Percentiles rank a stretch among this genome's conserved stretches.
phyloP scores from a whole-genome alignment of 2,797 vertebrate genomes.

The Rhinella marina region DNA sequence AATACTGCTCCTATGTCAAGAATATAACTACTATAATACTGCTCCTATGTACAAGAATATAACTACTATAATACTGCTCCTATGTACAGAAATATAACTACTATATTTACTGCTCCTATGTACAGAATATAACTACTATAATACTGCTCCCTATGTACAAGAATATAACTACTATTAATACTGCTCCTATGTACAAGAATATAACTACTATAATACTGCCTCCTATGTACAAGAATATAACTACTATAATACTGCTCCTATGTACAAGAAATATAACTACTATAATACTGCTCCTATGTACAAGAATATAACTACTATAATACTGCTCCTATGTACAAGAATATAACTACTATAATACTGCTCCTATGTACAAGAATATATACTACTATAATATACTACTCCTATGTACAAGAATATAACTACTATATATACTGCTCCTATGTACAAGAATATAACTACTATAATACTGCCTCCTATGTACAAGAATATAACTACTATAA shows the following conservation, averaged over 20 bases:
- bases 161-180: constrained; percentile 16
- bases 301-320: constrained; percentile 4
- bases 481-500: constrained; percentile 20
- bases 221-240: constrained; percentile 17
- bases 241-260: constrained; percentile 16
- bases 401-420: neutral
- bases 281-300: neutral
- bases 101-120: neutral
- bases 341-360: neutral
- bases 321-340: neutral
- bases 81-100: constrained; percentile 14
- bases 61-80: constrained; percentile 16
- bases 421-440: neutral
- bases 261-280: constrained; percentile 8
- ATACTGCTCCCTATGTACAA: neutral
- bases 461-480: constrained; percentile 7
- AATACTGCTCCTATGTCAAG: constrained; percentile 2
- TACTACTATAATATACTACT: neutral
- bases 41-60: constrained; percentile 14
- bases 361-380: neutral
- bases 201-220: constrained; percentile 15
- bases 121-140: neutral
- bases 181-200: constrained; percentile 1
- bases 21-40: constrained; percentile 19
- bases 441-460: neutral